Evolutionary conservation across 2,888 invertebrate genomes (phyloP).

Genomic region (Mesopsocus fuscifrons): DNA sequence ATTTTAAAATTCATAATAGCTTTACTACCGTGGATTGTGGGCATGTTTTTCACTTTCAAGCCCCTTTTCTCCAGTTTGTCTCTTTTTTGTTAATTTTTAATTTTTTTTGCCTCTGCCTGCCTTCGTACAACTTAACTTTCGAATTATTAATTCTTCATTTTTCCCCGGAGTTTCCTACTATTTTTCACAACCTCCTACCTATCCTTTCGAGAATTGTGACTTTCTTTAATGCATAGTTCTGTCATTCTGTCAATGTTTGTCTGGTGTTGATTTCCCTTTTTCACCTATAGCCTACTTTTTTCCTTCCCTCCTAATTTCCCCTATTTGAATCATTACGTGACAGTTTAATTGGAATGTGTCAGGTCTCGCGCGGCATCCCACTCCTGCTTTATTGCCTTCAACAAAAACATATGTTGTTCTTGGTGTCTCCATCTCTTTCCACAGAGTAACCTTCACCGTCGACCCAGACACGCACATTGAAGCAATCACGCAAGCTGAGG

Average conservation of each 20-base stretch:
- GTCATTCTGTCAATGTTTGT: no score
- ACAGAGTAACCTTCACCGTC: constrained; percentile 93
- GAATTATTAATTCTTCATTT: no score
- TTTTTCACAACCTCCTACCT: no score
- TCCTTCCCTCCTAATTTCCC: neutral
- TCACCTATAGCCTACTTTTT: constrained; percentile 6
- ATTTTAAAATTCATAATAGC: constrained; percentile 7
- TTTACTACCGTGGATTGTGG: no score
- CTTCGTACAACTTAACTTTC: no score
- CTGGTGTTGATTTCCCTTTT: neutral
- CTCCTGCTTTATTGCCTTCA: neutral
- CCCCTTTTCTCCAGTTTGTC: no score
- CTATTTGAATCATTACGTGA: neutral
- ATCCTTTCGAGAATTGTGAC: no score
- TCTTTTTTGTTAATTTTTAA: no score
- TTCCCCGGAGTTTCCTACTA: no score
- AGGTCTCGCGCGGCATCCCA: neutral
- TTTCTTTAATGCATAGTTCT: no score
- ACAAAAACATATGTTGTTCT: constrained; percentile 12
- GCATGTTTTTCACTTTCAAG: no score
- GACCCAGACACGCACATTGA: constrained; percentile 95
- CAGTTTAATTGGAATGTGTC: neutral
- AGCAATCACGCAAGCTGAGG: constrained; percentile 93
- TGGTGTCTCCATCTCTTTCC: constrained; percentile 26
- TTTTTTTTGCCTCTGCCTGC: no score